Base-by-base conservation (phyloP, 2,113 vertebrate genomes). In the Oryzias celebensis region DNA sequence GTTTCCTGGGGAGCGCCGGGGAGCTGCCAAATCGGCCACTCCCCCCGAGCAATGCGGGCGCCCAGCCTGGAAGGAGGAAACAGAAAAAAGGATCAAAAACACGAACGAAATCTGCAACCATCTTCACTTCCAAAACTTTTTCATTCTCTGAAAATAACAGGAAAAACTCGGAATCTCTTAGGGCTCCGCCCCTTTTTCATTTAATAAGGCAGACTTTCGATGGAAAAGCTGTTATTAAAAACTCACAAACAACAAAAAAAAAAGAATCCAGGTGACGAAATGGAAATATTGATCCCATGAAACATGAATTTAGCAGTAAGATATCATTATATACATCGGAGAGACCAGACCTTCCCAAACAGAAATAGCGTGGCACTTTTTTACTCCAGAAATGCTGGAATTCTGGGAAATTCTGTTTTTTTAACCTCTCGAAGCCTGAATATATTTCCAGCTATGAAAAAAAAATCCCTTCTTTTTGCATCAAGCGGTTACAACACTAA, bases 1-100 rank as follows among this genome's bases (percentile, higher is more conserved):
- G 97, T 73, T 98, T 98, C 70, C 96, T 94, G 63, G 97, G 96
- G 75, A 99, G 91, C 0, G 96, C 96, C 0, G 97, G 97, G 48
- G 97, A 99, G 62, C 95, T 92, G 0, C 91, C 91, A 0, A 92
- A 73, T 16, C 87, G 86, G 7, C 86, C 54, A 3, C 91, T 87
- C 2, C 89, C 89, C 13, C 78, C 82, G 7, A 91, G 71, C 48
- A 91, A 59, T 12, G 85, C 58, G 22, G 89, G 93, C 65, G 83
- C 92, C 91, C 90, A 93, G 85, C 95, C 96, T 97, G 68, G 31
- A 52, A 48, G 80, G 59, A 91, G 65, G 31, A 60, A 80, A 60
- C 77, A 56, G 81, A 28, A 7, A 45, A 54, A 31, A 2, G 1
- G 16, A 48, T 75, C 86, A 75, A 52, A 54, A 78, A 41, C 47